These are phyloP conservation scores for Morone saxatilis DNA, from an alignment of 2,113 vertebrate genomes.

Conservation along the genomic window DNA sequence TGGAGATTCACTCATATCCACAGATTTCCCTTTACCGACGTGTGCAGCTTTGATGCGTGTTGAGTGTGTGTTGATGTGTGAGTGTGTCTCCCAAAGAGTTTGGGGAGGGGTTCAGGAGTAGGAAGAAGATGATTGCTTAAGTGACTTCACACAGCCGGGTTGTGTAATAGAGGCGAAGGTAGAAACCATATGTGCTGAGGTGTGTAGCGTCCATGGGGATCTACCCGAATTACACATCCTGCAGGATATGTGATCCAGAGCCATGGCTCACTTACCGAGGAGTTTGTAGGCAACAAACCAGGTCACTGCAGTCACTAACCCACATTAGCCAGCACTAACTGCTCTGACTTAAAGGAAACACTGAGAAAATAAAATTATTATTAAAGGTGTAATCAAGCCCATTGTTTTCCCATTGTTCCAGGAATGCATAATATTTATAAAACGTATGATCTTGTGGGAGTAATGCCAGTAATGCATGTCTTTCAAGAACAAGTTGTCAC, in stretches of 20 bases:
- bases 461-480: neutral
- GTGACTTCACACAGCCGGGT: constrained; percentile 81
- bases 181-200: constrained; percentile 82
- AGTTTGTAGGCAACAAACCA: constrained; percentile 25
- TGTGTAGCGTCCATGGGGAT: constrained; percentile 69
- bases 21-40: neutral
- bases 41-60: neutral
- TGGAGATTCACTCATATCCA: neutral
- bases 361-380: neutral
- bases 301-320: neutral
- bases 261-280: neutral
- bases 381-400: neutral
- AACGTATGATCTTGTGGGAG: neutral
- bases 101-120: constrained; percentile 43
- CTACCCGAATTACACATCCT: constrained; percentile 57
- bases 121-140: constrained; percentile 76
- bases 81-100: constrained; percentile 19
- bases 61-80: neutral
- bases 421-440: neutral
- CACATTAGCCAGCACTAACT: neutral
- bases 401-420: neutral
- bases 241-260: constrained; percentile 47
- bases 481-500: neutral
- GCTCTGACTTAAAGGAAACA: neutral
- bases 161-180: constrained; percentile 71